Evolutionary conservation across 1,140 invertebrate genomes (phyloP).

Genomic region (Nasonia vitripennis): DNA sequence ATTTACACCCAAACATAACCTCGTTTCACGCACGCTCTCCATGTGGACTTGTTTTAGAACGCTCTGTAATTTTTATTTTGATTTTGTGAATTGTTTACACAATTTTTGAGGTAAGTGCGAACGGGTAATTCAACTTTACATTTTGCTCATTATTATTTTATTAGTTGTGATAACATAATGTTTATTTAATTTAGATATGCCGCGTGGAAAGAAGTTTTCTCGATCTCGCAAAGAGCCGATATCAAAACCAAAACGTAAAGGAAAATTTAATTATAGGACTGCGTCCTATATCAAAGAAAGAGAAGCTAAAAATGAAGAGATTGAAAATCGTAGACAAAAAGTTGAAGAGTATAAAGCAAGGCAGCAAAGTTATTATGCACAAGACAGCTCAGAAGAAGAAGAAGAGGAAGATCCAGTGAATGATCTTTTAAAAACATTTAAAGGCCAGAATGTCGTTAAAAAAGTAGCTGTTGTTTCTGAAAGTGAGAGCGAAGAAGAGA

Average conservation of each 20-base stretch:
- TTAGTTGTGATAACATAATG: no score
- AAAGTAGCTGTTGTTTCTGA: conserved; percentile 64
- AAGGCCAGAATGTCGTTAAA: conserved; percentile 55
- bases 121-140: no score
- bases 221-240: conserved; percentile 53
- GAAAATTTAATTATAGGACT: conserved; percentile 68
- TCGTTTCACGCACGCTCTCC: conserved; percentile 3
- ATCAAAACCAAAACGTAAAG: conserved; percentile 55
- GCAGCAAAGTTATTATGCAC: conserved; percentile 54
- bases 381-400: conserved; percentile 63
- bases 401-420: conserved; percentile 76
- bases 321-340: conserved; percentile 65
- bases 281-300: conserved; percentile 68
- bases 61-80: background rate
- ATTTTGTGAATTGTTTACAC: conserved; percentile 8
- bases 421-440: conserved; percentile 77
- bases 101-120: background rate
- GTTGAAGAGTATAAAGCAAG: conserved; percentile 62
- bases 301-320: conserved; percentile 66
- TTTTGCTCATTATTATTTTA: no score
- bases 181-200: conserved; percentile 54
- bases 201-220: conserved; percentile 55
- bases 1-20: conserved; percentile 1
- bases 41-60: conserved; percentile 24
- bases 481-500: conserved; percentile 58